Evolutionary conservation across 2,888 invertebrate species (phyloP), one percentile per base, ranked within the genome.

Genomic region (Melanophora roralis): DNA sequence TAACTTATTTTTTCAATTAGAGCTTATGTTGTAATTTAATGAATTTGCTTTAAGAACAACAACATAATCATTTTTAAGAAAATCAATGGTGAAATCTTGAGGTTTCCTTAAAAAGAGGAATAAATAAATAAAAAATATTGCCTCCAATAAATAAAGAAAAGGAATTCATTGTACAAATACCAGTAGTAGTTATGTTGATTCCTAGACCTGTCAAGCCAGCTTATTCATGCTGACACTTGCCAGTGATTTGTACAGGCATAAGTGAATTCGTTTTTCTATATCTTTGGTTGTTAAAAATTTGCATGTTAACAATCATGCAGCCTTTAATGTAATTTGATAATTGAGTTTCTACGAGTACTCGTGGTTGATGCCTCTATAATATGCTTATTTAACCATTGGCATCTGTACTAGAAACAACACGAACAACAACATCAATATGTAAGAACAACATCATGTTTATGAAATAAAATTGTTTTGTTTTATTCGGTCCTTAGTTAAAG

Each of bases 261-360:
- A 59, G 49, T 21, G 57, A 69, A 73, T 78, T 38, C 45, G 67
- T 65, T 78, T 55, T 27, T 53, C 0, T 47, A 5, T 6, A 27
- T 27, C 27, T 27, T 3, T 0, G 59, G 60, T 62, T 27, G 27
- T 6, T 36, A 68, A 53, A 64, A 74, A 74, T 78, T 78, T 78
- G 78, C 78, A 78, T 78, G 73, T 74, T 74, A 65, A 74, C 73
- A 65, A 65, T 74, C 65, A 74, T 74, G 57, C 65, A 65, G 21
- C 57, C 65, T 74, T 74, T 65, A 76, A 72, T 75, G 76, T 80
- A 80, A 80, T 80, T 80, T 80, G 76, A 80, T 80, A 80, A 80
- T 80, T 80, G 79, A 75, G 79, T 57, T 78, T 68, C 68, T 64
- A 34, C 2, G 45, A 9, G 2, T 45, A 38, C 40, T 34, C 47